Base-by-base conservation (phyloP, 1,140 invertebrate species). In the Pygmarrhopalites habei region DNA sequence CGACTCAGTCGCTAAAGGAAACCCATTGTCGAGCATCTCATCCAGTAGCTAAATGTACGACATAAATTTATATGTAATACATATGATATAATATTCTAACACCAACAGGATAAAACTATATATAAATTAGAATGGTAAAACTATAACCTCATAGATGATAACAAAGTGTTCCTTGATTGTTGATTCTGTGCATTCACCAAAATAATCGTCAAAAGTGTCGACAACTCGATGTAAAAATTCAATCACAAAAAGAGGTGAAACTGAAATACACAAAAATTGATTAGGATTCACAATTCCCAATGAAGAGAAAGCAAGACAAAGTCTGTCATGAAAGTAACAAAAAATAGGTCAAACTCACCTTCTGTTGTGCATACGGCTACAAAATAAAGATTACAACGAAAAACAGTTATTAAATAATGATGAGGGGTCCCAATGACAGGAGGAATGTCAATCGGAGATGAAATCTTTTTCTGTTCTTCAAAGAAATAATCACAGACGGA, bases 1-100 rank as follows among this genome's bases (percentile, higher is more conserved):
- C 60, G 94, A 92, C 78, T 99, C 97, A 2, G 96, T 98, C 4
- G 95, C 93, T 28, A 99, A 79, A 44, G 97, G 96, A 75, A 97
- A 99, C 10, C 96, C 96, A 84, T 99, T 99, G 73, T 99, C 96
- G 59, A 99, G 80, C 93, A 99, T 98, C 82, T 99, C 96, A 83
- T 99, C 96, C 49, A 99, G 77, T 29, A 96, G 76, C 86, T 92
- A 74, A 51, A 77, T 76, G 55, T 67, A 66, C 46, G 69, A 69
- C 29, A 62, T 44, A 41, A n/a, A n/a, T 21, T 23, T 60, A 21
- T 65, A 53, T 15, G 47, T 41, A n/a, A 23, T 19, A 60, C 17
- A 28, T 51, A n/a, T n/a, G n/a, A n/a, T n/a, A n/a, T n/a, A n/a
- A n/a, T n/a, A n/a, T n/a, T n/a, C n/a, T n/a, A n/a, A n/a, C n/a